Conservation (phyloP, 2,113 vertebrate genomes). For the Bungarus multicinctus region DNA sequence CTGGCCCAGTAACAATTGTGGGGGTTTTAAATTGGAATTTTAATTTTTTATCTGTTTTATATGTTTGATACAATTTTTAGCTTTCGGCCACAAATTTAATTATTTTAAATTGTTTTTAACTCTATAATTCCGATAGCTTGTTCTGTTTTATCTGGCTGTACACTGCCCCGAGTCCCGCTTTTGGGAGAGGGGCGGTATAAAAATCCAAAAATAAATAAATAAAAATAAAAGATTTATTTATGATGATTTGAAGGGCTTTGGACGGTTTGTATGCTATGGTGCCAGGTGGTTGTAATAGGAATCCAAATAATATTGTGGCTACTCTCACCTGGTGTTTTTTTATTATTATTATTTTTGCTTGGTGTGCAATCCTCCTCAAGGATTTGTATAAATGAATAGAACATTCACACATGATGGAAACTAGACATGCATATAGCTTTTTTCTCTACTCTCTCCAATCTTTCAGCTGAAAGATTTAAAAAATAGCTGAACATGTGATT, state of each 20-base stretch:
- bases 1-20: too few species aligned
- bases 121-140: too few species aligned
- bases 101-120: too few species aligned
- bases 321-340: neutral
- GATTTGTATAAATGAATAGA: neutral
- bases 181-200: too few species aligned
- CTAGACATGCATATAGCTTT: neutral
- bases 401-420: neutral
- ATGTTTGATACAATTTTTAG: too few species aligned
- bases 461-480: neutral
- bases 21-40: too few species aligned
- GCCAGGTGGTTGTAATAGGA: neutral
- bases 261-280: neutral
- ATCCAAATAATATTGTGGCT: neutral
- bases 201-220: too few species aligned
- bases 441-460: neutral
- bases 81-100: too few species aligned
- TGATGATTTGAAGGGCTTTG: neutral
- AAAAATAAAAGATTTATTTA: too few species aligned
- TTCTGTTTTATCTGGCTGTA: too few species aligned
- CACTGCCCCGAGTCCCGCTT: too few species aligned
- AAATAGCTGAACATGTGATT: neutral
- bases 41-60: too few species aligned
- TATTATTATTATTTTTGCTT: neutral
- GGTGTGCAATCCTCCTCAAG: neutral